phyloP scores from a whole-genome alignment of 2,113 vertebrate species.

The Lepisosteus osseus region DNA sequence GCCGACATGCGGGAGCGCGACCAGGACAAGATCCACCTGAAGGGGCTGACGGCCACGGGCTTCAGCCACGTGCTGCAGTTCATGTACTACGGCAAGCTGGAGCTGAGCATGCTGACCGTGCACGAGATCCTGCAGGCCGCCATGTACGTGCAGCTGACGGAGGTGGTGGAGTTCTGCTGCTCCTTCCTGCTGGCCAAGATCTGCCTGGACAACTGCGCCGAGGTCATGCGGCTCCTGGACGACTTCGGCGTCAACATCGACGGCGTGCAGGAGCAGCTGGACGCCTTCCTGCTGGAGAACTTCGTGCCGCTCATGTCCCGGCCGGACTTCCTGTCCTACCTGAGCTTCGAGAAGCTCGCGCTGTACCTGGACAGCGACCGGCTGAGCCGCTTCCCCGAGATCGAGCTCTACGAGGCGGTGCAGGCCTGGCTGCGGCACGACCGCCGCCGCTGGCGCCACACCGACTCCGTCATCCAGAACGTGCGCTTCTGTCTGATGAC shows the following conservation, averaged over 20 bases:
- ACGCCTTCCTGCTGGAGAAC: constrained; percentile 93
- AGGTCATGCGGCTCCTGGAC: constrained; percentile 97
- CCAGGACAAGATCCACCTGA: constrained; percentile 98
- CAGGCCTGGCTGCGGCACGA: constrained; percentile 96
- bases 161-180: constrained; percentile 98
- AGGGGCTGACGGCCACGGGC: constrained; percentile 94
- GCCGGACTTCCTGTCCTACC: constrained; percentile 93
- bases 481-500: constrained; percentile 99
- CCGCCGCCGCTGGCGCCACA: constrained; percentile 96
- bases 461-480: constrained; percentile 94
- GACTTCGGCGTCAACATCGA: constrained; percentile 97
- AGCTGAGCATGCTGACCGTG: constrained; percentile 96
- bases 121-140: constrained; percentile 98
- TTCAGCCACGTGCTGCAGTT: constrained; percentile 96
- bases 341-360: constrained; percentile 96
- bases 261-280: constrained; percentile 94
- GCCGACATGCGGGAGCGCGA: constrained; percentile 97
- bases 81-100: constrained; percentile 98
- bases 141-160: constrained; percentile 98
- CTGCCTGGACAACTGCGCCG: constrained; percentile 97
- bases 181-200: constrained; percentile 97
- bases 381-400: constrained; percentile 93
- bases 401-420: constrained; percentile 95
- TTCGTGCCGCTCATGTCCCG: constrained; percentile 97
- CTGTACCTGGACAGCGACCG: constrained; percentile 91